A percentile compares a stretch with the other conserved stretches of the same genome.
Evolutionary conservation across 2,888 invertebrate genomes (phyloP).

Genomic region (Brachypalpus laphriformis): DNA sequence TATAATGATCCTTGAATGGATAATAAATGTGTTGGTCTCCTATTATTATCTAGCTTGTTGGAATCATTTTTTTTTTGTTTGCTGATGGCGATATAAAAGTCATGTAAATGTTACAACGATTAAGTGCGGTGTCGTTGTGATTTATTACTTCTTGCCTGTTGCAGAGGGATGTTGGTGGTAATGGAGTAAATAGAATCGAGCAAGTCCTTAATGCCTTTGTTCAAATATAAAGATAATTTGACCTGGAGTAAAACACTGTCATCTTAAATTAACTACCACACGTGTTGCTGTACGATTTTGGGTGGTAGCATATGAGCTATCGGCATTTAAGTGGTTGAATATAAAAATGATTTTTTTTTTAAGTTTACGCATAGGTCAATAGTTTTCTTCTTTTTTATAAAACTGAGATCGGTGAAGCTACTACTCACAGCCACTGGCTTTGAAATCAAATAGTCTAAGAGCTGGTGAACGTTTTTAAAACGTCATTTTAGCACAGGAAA

Average conservation of each 20-base stretch:
- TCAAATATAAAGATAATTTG: not conserved
- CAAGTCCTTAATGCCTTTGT: constrained; percentile 43
- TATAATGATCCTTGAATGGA: constrained; percentile 71
- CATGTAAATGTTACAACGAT: constrained; percentile 62
- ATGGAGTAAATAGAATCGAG: constrained; percentile 38
- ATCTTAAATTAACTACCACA: constrained; percentile 16
- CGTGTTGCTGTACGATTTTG: not conserved
- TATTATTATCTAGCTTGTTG: constrained; percentile 42
- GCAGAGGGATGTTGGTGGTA: not conserved
- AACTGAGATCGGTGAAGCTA: too few species aligned
- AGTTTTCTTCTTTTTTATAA: too few species aligned
- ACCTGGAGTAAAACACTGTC: not conserved
- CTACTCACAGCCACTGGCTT: too few species aligned
- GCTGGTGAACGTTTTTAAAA: too few species aligned
- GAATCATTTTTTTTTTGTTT: constrained; percentile 17
- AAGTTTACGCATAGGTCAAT: too few species aligned
- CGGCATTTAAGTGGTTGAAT: not conserved
- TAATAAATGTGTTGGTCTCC: constrained; percentile 55
- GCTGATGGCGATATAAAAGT: constrained; percentile 62
- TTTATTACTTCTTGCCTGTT: constrained; percentile 48
- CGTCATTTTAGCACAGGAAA: too few species aligned
- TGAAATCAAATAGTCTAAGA: too few species aligned
- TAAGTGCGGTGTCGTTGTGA: constrained; percentile 50
- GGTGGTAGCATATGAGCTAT: not conserved
- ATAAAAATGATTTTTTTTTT: too few species aligned